Evolutionary conservation across 2,888 invertebrate species (phyloP).

Genomic region (Cosmorhoe ocellata): DNA sequence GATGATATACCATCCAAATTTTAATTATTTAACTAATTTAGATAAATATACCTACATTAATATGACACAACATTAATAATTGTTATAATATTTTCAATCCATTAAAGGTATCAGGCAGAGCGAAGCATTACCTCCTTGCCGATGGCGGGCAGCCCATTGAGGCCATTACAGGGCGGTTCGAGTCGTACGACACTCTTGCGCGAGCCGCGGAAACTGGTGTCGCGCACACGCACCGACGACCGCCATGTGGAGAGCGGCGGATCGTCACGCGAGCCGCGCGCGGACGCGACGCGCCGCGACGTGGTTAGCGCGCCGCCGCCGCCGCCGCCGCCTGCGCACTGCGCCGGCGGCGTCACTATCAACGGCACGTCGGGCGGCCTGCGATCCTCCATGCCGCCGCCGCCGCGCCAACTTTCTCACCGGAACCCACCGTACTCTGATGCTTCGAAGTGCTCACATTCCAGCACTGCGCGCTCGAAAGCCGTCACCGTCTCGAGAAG

Average conservation of each 20-base stretch:
- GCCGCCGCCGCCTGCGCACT: constrained; percentile 57
- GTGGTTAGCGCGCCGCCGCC: constrained; percentile 68
- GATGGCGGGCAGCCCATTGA: constrained; percentile 81
- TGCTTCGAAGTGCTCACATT: constrained; percentile 74
- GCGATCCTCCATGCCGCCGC: constrained; percentile 83
- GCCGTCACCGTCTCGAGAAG: constrained; percentile 75
- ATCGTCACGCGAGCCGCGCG: constrained; percentile 72
- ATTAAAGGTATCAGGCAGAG: constrained; percentile 48
- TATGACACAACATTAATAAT: neutral
- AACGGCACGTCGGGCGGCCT: constrained; percentile 77
- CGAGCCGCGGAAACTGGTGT: constrained; percentile 84
- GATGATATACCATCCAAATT: neutral
- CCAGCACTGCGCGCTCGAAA: constrained; percentile 73
- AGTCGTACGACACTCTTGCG: constrained; percentile 84
- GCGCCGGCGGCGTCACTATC: constrained; percentile 73
- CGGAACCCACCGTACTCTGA: constrained; percentile 76
- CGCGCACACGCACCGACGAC: constrained; percentile 85
- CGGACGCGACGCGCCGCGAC: constrained; percentile 67
- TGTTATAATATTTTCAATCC: constrained; percentile 2
- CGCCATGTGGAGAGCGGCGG: constrained; percentile 80
- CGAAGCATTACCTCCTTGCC: constrained; percentile 81
- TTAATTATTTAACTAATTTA: no score
- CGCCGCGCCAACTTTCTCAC: constrained; percentile 81
- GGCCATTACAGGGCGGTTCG: constrained; percentile 85
- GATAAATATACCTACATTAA: neutral